A percentile compares a stretch with the other conserved stretches of the same genome.
Conservation (phyloP, 2,797 vertebrate species). For the Poliocrania exsul region DNA sequence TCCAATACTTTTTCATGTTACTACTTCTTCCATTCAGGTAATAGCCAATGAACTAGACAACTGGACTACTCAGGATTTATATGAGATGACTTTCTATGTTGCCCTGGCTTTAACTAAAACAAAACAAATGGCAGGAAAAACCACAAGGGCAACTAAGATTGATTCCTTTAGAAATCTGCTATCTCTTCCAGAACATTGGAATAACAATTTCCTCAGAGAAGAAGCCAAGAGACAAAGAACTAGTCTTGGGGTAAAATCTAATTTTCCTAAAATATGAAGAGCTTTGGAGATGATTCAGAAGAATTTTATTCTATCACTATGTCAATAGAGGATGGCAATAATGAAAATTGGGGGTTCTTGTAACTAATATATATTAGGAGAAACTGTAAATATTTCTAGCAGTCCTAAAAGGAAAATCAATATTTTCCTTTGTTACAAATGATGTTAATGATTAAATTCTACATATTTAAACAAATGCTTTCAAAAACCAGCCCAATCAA, state of each 20-base stretch:
- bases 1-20: neutral
- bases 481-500: neutral
- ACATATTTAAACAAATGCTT: neutral
- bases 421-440: neutral
- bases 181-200: neutral
- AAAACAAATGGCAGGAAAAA: neutral
- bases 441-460: neutral
- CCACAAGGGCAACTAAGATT: neutral
- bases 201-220: neutral
- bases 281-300: neutral
- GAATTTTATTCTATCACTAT: neutral
- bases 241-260: neutral
- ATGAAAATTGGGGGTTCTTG: neutral
- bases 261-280: neutral
- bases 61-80: neutral
- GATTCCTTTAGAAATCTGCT: neutral
- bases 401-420: neutral
- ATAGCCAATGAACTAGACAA: neutral
- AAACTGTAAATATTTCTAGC: neutral
- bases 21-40: neutral
- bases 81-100: neutral
- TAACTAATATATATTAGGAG: neutral
- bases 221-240: neutral
- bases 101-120: neutral
- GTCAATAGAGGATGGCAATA: neutral